Evolutionary conservation across 2,113 vertebrate genomes (phyloP).

Genomic region (Sphyrna mokarran): DNA sequence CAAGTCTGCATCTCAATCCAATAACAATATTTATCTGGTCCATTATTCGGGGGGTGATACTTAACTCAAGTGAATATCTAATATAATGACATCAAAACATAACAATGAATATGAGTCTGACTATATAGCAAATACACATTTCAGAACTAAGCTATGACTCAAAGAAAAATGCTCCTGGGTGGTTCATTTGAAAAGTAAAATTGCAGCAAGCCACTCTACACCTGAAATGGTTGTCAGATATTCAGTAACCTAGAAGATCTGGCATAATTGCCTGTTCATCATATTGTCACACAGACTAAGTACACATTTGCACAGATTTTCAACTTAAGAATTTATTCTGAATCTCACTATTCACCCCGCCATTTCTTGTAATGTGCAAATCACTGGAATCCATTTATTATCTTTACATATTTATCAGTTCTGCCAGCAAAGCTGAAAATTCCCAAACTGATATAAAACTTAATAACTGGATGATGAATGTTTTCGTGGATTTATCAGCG

Average conservation of each 20-base stretch:
- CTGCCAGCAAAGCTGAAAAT: neutral
- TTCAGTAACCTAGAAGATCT: neutral
- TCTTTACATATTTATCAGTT: conserved; percentile 20
- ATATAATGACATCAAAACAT: neutral
- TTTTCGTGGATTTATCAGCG: neutral
- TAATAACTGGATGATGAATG: neutral
- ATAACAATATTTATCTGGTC: neutral
- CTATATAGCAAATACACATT: neutral
- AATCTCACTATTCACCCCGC: neutral
- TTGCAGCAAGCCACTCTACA: neutral
- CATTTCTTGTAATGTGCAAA: neutral
- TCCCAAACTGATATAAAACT: neutral
- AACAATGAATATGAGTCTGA: neutral
- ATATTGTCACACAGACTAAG: neutral
- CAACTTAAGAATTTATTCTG: neutral
- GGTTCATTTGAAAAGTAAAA: neutral
- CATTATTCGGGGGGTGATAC: neutral
- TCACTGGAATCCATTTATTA: neutral
- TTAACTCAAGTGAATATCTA: neutral
- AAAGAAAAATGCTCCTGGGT: neutral
- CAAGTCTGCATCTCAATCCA: neutral
- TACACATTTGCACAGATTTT: neutral
- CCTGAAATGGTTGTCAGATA: neutral
- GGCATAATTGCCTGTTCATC: neutral
- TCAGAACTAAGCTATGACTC: neutral